Percentiles rank a stretch among this genome's conserved stretches.
phyloP scores from a whole-genome alignment of 92 coral and sea anemone species.

The Plumapathes pennacea region DNA sequence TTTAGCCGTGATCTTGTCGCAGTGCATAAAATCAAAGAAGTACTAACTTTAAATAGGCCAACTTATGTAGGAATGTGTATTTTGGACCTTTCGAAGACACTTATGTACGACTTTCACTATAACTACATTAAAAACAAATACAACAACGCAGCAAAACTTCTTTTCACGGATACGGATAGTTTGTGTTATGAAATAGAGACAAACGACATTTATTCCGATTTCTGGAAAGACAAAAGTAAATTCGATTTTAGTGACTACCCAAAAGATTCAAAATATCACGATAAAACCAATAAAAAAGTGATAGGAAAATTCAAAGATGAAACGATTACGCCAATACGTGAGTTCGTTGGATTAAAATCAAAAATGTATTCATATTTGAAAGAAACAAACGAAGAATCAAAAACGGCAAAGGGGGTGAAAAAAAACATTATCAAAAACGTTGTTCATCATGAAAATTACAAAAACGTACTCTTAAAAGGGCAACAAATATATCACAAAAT shows the following conservation, averaged over 20 bases:
- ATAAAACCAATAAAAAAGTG: not conserved
- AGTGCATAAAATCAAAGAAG: slow-evolving; percentile 7
- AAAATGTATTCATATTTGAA: slow-evolving; percentile 18
- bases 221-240: slow-evolving; percentile 11
- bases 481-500: not conserved
- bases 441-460: not conserved
- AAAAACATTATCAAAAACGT: slow-evolving; percentile 7
- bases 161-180: slow-evolving; percentile 25
- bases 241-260: slow-evolving; percentile 13
- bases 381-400: slow-evolving; percentile 3
- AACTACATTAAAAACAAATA: slow-evolving; percentile 15
- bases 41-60: too few relatives aligned
- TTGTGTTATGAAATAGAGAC: slow-evolving; percentile 7
- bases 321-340: slow-evolving; percentile 8
- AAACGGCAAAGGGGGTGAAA: slow-evolving; percentile 16
- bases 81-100: slow-evolving; percentile 11
- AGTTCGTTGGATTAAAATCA: slow-evolving; percentile 16
- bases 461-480: not conserved
- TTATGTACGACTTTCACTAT: slow-evolving; percentile 27
- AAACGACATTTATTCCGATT: slow-evolving; percentile 10
- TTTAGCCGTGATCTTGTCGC: not conserved
- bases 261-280: not conserved
- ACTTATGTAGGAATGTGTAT: too few relatives aligned
- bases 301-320: slow-evolving; percentile 7
- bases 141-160: not conserved